Conservation (phyloP, 2,888 invertebrate species). For the Conistra vaccinii region DNA sequence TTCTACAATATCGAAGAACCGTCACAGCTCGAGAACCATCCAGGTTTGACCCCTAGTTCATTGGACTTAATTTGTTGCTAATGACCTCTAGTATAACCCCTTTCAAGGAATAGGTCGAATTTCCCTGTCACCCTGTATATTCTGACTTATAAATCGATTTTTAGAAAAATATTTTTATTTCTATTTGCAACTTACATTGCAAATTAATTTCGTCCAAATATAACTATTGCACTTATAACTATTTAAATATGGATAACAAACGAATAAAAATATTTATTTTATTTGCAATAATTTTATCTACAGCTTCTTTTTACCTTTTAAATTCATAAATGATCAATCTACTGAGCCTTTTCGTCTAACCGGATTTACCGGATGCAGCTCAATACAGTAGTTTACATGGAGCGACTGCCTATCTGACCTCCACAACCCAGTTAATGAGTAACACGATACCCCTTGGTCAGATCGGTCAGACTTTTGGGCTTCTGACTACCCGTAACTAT, state of each 20-base stretch:
- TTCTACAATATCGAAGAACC: too few species aligned
- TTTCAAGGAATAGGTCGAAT: too few species aligned
- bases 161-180: not conserved
- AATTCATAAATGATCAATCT: not conserved
- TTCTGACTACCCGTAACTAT: too few species aligned
- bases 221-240: not conserved
- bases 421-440: not conserved
- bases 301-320: not conserved
- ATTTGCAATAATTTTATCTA: not conserved
- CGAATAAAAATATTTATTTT: not conserved
- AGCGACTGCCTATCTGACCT: not conserved
- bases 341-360: not conserved
- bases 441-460: too few species aligned
- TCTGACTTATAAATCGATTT: not conserved
- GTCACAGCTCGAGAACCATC: too few species aligned
- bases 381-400: not conserved
- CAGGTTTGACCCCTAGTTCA: too few species aligned
- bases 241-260: not conserved
- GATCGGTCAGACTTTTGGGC: too few species aligned
- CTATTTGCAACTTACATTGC: not conserved
- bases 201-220: slow-evolving; percentile 30
- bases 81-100: too few species aligned
- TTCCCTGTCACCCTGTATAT: too few species aligned
- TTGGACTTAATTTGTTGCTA: too few species aligned
- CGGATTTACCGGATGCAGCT: not conserved